phyloP scores from a whole-genome alignment of 2,797 vertebrate genomes.

The Taenioides sp. region DNA sequence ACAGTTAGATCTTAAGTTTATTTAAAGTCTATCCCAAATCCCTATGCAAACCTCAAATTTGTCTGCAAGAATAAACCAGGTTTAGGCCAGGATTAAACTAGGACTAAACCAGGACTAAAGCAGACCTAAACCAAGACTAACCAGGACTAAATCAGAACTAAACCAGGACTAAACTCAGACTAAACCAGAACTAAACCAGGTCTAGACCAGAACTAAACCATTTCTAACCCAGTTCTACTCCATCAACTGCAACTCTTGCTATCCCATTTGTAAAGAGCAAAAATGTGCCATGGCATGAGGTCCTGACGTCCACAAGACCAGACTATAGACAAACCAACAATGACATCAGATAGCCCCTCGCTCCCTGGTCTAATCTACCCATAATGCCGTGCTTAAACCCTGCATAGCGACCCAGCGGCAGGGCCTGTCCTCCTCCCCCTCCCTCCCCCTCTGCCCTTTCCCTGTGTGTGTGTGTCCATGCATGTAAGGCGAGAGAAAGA shows the following conservation, averaged over 20 bases:
- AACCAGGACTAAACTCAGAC: no score
- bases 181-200: not conserved
- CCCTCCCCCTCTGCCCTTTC: constrained; percentile 65
- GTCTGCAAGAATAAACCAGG: not conserved
- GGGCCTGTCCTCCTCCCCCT: constrained; percentile 51
- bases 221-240: not conserved
- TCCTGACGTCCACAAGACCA: constrained; percentile 61
- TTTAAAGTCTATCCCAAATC: no score
- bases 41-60: not conserved
- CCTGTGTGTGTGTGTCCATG: constrained; percentile 53
- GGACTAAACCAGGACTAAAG: not conserved
- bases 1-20: not conserved
- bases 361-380: constrained; percentile 75
- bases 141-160: no score
- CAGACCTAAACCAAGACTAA: no score
- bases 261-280: constrained; percentile 48
- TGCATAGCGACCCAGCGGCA: constrained; percentile 60
- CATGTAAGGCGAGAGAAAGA: constrained; percentile 58
- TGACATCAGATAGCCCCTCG: constrained; percentile 75
- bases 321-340: constrained; percentile 69
- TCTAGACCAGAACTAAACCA: not conserved
- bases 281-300: constrained; percentile 67
- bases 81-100: not conserved
- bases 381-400: constrained; percentile 76
- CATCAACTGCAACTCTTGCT: constrained; percentile 51